These are phyloP conservation scores for Drosophila heteroneura DNA, from an alignment of 2,888 invertebrate species.

Conservation along the genomic window DNA sequence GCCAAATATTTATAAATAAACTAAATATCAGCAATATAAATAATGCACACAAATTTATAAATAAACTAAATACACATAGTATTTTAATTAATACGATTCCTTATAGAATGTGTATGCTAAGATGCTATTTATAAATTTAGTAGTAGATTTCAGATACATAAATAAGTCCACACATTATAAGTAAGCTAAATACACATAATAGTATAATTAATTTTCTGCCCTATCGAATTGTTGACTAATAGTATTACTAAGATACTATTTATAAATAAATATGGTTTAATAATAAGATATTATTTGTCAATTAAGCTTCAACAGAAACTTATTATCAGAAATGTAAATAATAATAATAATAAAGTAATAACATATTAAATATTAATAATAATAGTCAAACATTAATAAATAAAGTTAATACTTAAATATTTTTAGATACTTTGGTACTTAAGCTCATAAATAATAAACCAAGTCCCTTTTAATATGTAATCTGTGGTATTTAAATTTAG, in stretches of 20 bases:
- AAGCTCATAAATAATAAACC: background rate
- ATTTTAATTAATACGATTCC: background rate
- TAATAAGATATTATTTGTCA: background rate
- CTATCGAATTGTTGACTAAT: background rate
- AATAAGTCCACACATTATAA: background rate
- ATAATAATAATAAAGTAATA: background rate
- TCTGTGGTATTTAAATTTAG: background rate
- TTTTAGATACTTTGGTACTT: too few species aligned
- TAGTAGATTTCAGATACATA: background rate
- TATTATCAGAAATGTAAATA: background rate
- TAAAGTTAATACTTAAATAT: background rate
- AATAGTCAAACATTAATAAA: background rate
- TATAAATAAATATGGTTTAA: background rate
- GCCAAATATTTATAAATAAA: background rate
- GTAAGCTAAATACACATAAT: background rate
- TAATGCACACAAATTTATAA: background rate
- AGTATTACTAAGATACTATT: background rate
- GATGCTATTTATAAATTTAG: background rate
- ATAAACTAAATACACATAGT: background rate
- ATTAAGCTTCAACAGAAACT: background rate
- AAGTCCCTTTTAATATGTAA: background rate
- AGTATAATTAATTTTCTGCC: background rate
- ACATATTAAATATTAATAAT: background rate
- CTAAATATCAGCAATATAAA: background rate
- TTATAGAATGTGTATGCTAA: background rate